Base-by-base conservation (phyloP, 2,888 invertebrate species). In the Eupithecia pulchellata region DNA sequence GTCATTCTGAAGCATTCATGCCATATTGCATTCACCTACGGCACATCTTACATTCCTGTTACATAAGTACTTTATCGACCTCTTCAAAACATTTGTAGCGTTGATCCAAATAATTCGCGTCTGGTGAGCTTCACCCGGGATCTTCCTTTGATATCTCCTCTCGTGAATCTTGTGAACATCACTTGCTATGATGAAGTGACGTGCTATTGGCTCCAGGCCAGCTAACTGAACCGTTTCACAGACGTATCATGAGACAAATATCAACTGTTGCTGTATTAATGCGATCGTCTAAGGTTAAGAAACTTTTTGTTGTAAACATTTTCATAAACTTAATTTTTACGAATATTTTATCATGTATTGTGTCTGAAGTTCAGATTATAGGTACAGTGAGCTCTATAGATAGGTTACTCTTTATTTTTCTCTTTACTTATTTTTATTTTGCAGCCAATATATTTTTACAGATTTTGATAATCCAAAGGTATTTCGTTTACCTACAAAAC, bases 131-230 rank as follows among this genome's bases (percentile, higher is more conserved):
- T 75, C 74, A 71, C 62, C 20, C 17, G 58, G 32, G 29, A 66
- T 68, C 32, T 72, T 64, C 70, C 76, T 77, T 79, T 78, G 79
- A 79, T 77, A 70, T 67, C 71, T 64, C 58, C 52, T 70, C 71
- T 71, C 60, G 72, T 75, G 71, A 76, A 69, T 70, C 71, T 71
- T 57, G 72, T 75, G 71, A 76, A 69, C 75, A 76, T 77, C 64
- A 77, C 72, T 69, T 67, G 69, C 72, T 77, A 79, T 77, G 72
- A 77, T 76, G 74, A 57, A 67, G 69, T 73, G 75, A 77, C 76
- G 71, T 68, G 66, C 55, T 52, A 27, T 75, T 81, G 81, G 81
- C 77, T 6, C 8, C 20, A 6, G 39, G 77, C 81, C 81, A 81
- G 78, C 58, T 47, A 9, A 64, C 78, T 76, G 66, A 60, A 60